These are phyloP conservation scores for Perodicticus potto DNA, from an alignment of 2,797 vertebrate species.

Conservation along the genomic window DNA sequence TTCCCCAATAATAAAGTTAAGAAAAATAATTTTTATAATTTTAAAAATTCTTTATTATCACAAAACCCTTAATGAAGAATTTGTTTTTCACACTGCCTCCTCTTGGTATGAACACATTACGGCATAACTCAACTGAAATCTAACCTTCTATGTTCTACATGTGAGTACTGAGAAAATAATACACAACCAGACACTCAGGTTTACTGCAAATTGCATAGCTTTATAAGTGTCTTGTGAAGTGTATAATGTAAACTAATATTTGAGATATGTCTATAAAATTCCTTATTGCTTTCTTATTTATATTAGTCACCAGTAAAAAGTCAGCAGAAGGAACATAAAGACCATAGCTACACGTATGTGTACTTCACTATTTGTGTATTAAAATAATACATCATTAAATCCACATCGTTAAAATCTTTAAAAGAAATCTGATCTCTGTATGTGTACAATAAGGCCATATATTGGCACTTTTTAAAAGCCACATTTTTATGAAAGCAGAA, in stretches of 20 bases:
- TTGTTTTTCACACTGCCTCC: background rate
- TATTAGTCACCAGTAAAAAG: conserved; percentile 5
- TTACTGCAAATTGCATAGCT: background rate
- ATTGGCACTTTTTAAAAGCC: background rate
- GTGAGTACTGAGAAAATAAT: background rate
- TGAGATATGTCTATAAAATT: conserved; percentile 23
- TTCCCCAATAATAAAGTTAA: background rate
- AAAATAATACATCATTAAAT: conserved; percentile 55
- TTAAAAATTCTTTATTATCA: background rate
- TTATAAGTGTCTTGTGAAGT: background rate
- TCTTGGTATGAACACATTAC: background rate
- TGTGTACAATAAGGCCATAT: background rate
- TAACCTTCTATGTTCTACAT: background rate
- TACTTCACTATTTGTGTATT: conserved; percentile 25
- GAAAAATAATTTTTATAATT: background rate
- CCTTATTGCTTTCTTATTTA: conserved; percentile 15
- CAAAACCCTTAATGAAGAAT: background rate
- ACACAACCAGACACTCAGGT: background rate
- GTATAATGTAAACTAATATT: conserved; percentile 6
- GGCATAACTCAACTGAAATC: background rate
- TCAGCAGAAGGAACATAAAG: background rate
- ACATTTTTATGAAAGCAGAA: conserved; percentile 6
- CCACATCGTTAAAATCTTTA: background rate
- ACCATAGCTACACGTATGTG: background rate
- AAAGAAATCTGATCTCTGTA: background rate